A percentile compares a stretch with the other conserved stretches of the same genome.
These are phyloP conservation scores for Heliconius melpomene DNA, from an alignment of 1,140 invertebrate genomes.

Conservation along the genomic window DNA sequence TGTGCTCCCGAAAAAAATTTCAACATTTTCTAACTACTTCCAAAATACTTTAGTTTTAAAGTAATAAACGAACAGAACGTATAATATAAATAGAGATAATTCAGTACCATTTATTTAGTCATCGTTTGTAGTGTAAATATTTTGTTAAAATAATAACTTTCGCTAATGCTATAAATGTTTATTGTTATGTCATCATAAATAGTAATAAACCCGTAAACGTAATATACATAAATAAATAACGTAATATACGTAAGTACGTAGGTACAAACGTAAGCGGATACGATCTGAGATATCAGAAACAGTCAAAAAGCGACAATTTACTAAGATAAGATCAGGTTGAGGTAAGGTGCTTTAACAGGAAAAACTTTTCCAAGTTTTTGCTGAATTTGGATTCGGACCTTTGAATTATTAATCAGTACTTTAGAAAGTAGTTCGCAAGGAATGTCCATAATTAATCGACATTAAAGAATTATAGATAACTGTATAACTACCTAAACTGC, in stretches of 20 bases:
- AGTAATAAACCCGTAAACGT: neutral
- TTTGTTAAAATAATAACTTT: neutral
- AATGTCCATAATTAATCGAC: constrained; percentile 68
- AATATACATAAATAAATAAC: neutral
- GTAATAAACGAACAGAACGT: neutral
- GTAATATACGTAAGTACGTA: neutral
- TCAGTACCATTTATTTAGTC: neutral
- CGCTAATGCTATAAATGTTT: neutral
- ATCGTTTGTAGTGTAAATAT: neutral
- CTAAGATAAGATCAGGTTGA: constrained; percentile 58
- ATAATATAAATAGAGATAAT: neutral
- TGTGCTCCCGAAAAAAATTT: neutral
- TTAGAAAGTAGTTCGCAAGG: constrained; percentile 61
- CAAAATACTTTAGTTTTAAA: neutral
- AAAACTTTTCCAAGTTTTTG: constrained; percentile 53
- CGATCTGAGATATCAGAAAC: neutral
- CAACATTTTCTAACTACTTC: neutral
- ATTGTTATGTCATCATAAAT: constrained; percentile 7
- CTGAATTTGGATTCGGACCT: constrained; percentile 52
- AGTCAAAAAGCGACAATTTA: constrained; percentile 13
- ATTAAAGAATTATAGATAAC: neutral
- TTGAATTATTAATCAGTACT: constrained; percentile 69
- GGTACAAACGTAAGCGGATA: neutral
- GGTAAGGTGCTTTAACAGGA: constrained; percentile 55
- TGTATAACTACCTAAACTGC: neutral